Conservation (phyloP, 2,888 invertebrate species). For the Acleris holmiana region DNA sequence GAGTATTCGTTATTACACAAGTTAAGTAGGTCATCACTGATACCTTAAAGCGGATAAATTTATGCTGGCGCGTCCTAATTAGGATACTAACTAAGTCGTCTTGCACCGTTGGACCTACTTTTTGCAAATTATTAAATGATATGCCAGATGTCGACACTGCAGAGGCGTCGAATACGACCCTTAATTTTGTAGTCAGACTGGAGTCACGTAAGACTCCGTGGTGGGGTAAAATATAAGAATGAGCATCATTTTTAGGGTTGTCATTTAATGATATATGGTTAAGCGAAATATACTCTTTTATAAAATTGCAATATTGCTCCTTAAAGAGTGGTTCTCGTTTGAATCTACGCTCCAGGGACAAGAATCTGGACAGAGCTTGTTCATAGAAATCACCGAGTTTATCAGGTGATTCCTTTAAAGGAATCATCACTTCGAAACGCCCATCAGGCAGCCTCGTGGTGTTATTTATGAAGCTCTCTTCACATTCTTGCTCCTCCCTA, state of each 20-base stretch:
- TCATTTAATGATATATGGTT: background rate
- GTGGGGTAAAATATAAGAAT: slow-evolving; percentile 26
- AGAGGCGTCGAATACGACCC: slow-evolving; percentile 42
- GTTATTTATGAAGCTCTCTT: slow-evolving; percentile 1
- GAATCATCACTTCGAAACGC: slow-evolving; percentile 3
- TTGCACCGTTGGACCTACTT: slow-evolving; percentile 36
- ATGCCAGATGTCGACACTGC: slow-evolving; percentile 34
- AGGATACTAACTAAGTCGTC: slow-evolving; percentile 12
- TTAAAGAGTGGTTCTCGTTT: slow-evolving; percentile 27
- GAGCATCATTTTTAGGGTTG: background rate
- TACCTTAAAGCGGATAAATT: slow-evolving; percentile 13
- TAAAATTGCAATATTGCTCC: slow-evolving; percentile 5
- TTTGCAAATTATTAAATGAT: slow-evolving; percentile 37
- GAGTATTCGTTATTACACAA: slow-evolving; percentile 7
- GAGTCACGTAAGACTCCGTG: slow-evolving; percentile 37
- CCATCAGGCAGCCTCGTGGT: slow-evolving; percentile 5
- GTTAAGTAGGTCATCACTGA: slow-evolving; percentile 5
- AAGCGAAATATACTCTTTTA: slow-evolving; percentile 12
- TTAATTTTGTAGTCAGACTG: slow-evolving; percentile 37
- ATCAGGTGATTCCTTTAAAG: slow-evolving; percentile 8
- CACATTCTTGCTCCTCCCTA: slow-evolving; percentile 12
- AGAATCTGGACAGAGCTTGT: background rate
- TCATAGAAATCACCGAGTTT: slow-evolving; percentile 4
- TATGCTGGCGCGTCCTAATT: slow-evolving; percentile 15
- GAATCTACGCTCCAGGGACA: slow-evolving; percentile 39